Evolutionary conservation across 2,113 vertebrate species (phyloP), one percentile per base, ranked within the genome.

Genomic region (Hippocampus comes): DNA sequence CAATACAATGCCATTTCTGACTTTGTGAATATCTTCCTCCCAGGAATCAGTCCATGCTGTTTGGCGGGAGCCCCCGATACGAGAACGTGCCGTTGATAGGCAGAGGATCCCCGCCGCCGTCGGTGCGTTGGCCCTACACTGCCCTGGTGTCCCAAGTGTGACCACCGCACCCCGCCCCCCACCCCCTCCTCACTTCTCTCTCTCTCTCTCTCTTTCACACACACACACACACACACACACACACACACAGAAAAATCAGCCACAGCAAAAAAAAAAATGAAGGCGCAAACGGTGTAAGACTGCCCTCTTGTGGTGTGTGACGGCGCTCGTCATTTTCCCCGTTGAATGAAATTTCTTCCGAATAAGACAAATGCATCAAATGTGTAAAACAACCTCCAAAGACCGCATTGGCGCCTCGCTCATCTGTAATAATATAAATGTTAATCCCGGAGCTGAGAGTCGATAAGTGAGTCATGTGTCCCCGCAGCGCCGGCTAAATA

Each of bases 31-130:
- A 73, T 78, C 56, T 84, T 25, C 30, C 71, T 63, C 57, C 55
- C 89, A 99, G 97, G 97, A 99, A 99, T 91, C 96, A 99, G 75
- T 95, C 96, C 0, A 91, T 93, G 90, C 94, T 99, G 75, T 99
- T 98, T 0, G 96, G 95, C 55, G 95, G 95, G 68, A 96, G 94
- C 84, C 97, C 97, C 0, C 95, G 95, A 76, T 99, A 99, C 1
- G 97, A 99, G 89, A 99, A 98, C 4, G 95, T 96, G 65, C 96
- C 97, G 0, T 93, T 99, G 79, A 98, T 98, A 63, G 94, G 96
- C 80, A 93, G 96, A 91, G 95, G 94, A 75, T 97, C 97, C 34
- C 97, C 96, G 0, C 97, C 97, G 0, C 97, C 97, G 72, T 97
- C 94, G 94, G 97, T 99, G 95, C 90, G 90, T 84, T 86, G 89